Conservation (phyloP, 2,797 vertebrate species). For the Chanos chanos region DNA sequence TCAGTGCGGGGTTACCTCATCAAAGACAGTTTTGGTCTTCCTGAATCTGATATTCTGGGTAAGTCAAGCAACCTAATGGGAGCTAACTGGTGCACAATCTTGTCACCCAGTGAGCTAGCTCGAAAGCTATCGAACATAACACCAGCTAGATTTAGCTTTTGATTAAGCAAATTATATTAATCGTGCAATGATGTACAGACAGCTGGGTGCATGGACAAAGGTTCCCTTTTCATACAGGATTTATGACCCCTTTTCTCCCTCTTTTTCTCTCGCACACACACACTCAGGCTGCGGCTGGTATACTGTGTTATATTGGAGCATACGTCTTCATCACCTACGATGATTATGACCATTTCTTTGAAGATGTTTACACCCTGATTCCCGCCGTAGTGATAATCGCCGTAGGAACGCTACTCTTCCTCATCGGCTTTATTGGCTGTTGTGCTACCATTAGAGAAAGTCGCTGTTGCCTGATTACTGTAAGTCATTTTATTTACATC, state of each 20-base stretch:
- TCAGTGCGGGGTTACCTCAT: constrained; percentile 94
- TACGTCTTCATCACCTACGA: constrained; percentile 98
- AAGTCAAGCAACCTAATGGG: constrained; percentile 54
- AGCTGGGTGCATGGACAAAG: too few species aligned
- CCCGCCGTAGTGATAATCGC: constrained; percentile 91
- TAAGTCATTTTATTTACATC: constrained; percentile 60
- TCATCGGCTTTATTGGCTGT: constrained; percentile 93
- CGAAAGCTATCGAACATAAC: too few species aligned
- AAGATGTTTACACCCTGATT: constrained; percentile 91
- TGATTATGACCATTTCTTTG: constrained; percentile 96
- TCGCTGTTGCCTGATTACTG: constrained; percentile 88
- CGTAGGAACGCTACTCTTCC: constrained; percentile 88
- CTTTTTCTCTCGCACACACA: neutral
- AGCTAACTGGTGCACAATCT: too few species aligned
- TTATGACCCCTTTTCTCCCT: neutral
- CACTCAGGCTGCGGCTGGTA: constrained; percentile 91
- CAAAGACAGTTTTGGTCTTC: constrained; percentile 95
- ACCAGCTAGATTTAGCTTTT: too few species aligned
- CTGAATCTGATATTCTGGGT: constrained; percentile 98
- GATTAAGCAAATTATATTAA: too few species aligned
- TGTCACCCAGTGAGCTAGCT: too few species aligned
- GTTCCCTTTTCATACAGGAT: too few species aligned
- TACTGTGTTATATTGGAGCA: constrained; percentile 93
- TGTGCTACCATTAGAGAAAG: constrained; percentile 95
- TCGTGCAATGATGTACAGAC: too few species aligned